phyloP scores from a whole-genome alignment of 2,113 vertebrate genomes.

The Dolichotis patagonum region DNA sequence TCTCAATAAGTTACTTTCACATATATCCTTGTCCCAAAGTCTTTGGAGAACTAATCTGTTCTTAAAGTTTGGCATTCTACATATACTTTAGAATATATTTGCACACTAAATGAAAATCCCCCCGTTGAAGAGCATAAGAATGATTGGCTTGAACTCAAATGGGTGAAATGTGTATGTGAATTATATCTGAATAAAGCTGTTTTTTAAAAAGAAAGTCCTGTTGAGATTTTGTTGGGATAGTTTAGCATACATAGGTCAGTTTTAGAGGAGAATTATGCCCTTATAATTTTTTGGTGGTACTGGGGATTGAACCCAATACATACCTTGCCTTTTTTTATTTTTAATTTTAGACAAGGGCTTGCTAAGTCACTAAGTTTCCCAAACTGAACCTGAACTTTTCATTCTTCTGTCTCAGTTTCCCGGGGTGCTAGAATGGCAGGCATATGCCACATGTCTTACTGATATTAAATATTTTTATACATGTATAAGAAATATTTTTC shows the following conservation, averaged over 20 bases:
- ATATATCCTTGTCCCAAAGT: not conserved
- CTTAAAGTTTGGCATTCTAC: not conserved
- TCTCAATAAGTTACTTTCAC: not conserved
- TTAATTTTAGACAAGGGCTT: not conserved
- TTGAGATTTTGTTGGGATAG: not conserved
- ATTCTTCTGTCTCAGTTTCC: not conserved
- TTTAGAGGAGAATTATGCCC: not conserved
- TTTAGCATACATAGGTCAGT: not conserved
- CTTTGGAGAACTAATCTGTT: not conserved
- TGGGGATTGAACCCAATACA: not conserved
- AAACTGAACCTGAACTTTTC: not conserved
- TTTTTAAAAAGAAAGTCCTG: not conserved
- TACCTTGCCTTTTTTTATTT: not conserved
- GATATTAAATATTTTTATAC: not conserved
- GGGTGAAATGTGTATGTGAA: not conserved
- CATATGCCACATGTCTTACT: not conserved
- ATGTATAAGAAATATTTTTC: not conserved
- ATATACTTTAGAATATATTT: constrained; percentile 1
- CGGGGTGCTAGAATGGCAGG: not conserved
- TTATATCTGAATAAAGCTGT: not conserved
- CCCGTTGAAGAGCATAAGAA: not conserved
- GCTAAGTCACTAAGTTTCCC: not conserved
- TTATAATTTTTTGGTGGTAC: not conserved
- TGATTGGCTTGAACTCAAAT: not conserved
- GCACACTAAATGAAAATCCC: not conserved